Evolutionary conservation across 1,140 invertebrate species (phyloP), one percentile per base, ranked within the genome.

Genomic region (Lamellibrachia luymesi): DNA sequence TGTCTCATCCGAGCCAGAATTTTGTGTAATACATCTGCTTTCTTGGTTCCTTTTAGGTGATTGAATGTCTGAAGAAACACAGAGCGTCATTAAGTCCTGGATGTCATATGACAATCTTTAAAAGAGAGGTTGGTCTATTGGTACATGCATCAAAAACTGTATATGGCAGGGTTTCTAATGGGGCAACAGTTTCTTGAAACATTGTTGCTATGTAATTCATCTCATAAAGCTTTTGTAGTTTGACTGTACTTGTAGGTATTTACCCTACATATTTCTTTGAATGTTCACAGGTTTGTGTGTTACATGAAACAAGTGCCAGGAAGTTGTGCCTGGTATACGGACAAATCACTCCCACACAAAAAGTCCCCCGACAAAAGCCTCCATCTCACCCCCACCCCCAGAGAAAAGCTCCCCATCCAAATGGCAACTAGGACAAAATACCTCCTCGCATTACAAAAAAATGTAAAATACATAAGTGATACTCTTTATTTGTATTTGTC

Each of bases 41-140:
- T 92, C 92, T 51, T 93, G 56, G 92, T 92, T 93, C n/a, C 22
- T 93, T 96, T 17, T 96, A 98, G 97, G 97, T 98, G 49, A 96
- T 98, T n/a, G 98, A 99, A 96, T 99, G 98, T 96, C 96, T 99
- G 25, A 97, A 98, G 95, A 97, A 97, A 51, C 97, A 98, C 91
- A 97, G 97, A 94, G 97, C 97, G n/a, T 96, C 97, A 93, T 96
- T 99, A 92, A 97, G 97, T 22, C 96, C 97, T 52, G 94, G 94
- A 13, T 99, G 98, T 95, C 98, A 98, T 95, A 97, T 97, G 95
- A 97, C 97, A 93, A 95, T 99, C 49, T 99, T 99, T 96, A 97
- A 98, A 95, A 94, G 95, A 94, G 95, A 96, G 94, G 95, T 96
- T 92, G 52, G 94, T 93, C 8, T 13, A 91, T 8, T 27, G 49